These are phyloP conservation scores for Solea solea DNA, from an alignment of 2,113 vertebrate species.

Conservation along the genomic window DNA sequence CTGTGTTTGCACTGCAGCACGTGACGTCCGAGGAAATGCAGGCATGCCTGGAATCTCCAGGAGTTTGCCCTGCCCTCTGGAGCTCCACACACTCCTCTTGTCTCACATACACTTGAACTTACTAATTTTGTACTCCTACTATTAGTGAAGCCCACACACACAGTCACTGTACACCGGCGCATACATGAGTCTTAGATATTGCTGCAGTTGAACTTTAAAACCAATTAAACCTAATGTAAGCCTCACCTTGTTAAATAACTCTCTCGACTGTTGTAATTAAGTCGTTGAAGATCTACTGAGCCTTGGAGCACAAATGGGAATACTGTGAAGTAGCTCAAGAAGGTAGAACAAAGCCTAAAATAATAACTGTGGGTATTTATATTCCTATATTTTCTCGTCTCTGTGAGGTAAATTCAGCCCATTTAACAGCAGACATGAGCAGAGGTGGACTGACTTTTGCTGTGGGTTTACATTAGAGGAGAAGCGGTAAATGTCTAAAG, in stretches of 20 bases:
- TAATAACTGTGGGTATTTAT: neutral
- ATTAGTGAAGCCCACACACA: constrained; percentile 48
- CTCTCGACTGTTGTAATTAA: constrained; percentile 63
- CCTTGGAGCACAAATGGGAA: constrained; percentile 31
- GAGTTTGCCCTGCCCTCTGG: constrained; percentile 61
- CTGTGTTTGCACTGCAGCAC: constrained; percentile 55
- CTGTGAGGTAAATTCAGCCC: neutral
- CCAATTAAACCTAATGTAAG: constrained; percentile 37
- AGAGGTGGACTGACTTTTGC: no score
- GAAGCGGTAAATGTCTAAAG: no score
- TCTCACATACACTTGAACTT: constrained; percentile 57
- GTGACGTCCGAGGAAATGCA: constrained; percentile 70
- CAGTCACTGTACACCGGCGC: constrained; percentile 5
- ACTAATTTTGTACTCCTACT: constrained; percentile 52
- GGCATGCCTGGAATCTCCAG: constrained; percentile 79
- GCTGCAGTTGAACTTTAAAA: constrained; percentile 21
- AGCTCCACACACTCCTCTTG: constrained; percentile 19
- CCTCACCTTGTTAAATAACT: constrained; percentile 34
- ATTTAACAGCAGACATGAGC: neutral
- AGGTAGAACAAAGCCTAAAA: neutral
- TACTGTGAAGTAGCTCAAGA: constrained; percentile 20
- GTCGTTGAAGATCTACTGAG: constrained; percentile 26
- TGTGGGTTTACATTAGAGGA: no score
- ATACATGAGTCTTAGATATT: neutral
- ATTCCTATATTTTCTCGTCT: neutral